Evolutionary conservation across 2,113 vertebrate species (phyloP), one percentile per base, ranked within the genome.

Genomic region (Aldabrachelys gigantea): DNA sequence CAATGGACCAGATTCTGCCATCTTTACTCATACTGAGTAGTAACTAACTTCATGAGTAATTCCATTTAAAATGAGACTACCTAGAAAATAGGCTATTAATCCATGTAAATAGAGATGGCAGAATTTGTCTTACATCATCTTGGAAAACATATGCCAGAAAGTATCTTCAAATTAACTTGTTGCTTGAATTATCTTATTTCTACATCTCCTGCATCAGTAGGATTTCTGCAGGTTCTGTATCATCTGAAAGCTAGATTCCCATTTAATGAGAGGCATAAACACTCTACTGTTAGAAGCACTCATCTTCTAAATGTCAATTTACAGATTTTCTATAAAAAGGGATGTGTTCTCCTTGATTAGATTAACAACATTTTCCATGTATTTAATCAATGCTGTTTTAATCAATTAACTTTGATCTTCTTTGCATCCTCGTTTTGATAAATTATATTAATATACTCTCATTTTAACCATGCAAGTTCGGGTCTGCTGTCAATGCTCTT

Each of bases 371-470:
- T 95, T 97, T 95, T 96, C 83, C 91, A 88, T 88, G 65, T 94
- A 59, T 87, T 94, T 97, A 96, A 97, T 98, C 97, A 95, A 94
- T 95, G 57, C 35, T 80, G 31, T 97, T 96, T 93, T 92, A 96
- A 92, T 96, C 89, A 95, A 97, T 96, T 97, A 97, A 95, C 83
- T 96, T 92, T 96, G 96, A 95, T 96, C 96, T 93, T 95, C 91
- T 96, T 97, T 97, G 78, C 94, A 91, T 89, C 84, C 84, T 97
- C 97, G 97, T 98, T 98, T 96, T 98, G 98, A 98, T 97, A 96
- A 97, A 97, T 97, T 97, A 96, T 96, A 97, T 97, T 98, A 95
- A 98, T 98, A 97, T 97, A 95, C 92, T 97, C 38, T 95, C 96
- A 97, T 97, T 98, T 97, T 96, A 96, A 96, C 91, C 82, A 84